phyloP scores from a whole-genome alignment of 2,797 vertebrate genomes.

The Steatocranus sp. region DNA sequence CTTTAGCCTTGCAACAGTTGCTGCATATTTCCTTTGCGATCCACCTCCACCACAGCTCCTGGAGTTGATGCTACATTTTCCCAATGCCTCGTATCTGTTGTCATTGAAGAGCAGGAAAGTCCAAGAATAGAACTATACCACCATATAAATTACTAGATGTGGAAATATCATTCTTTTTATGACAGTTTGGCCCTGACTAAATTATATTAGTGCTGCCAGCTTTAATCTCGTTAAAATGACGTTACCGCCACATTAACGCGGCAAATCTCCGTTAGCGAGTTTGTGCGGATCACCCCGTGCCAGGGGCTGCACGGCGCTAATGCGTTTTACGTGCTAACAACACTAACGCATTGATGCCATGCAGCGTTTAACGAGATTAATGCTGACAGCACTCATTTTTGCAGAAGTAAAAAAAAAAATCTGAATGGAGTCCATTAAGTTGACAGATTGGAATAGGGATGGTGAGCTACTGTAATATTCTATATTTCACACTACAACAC shows the following conservation, averaged over 20 bases:
- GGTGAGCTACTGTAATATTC: neutral
- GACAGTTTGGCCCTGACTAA: neutral
- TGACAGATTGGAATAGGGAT: neutral
- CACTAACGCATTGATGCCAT: neutral
- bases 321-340: neutral
- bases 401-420: neutral
- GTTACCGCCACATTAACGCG: neutral
- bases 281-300: neutral
- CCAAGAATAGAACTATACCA: neutral
- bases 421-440: neutral
- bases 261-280: accelerated
- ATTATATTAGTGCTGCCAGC: neutral
- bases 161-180: neutral
- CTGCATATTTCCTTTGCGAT: neutral
- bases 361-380: neutral
- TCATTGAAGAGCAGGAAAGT: neutral
- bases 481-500: neutral
- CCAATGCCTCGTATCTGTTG: neutral
- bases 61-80: neutral
- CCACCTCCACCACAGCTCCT: neutral
- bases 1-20: neutral
- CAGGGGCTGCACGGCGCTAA: neutral
- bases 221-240: neutral
- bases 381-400: neutral
- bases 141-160: neutral